These are phyloP conservation scores for Lycophotia porphyrea DNA, from an alignment of 2,888 invertebrate genomes.

Conservation along the genomic window DNA sequence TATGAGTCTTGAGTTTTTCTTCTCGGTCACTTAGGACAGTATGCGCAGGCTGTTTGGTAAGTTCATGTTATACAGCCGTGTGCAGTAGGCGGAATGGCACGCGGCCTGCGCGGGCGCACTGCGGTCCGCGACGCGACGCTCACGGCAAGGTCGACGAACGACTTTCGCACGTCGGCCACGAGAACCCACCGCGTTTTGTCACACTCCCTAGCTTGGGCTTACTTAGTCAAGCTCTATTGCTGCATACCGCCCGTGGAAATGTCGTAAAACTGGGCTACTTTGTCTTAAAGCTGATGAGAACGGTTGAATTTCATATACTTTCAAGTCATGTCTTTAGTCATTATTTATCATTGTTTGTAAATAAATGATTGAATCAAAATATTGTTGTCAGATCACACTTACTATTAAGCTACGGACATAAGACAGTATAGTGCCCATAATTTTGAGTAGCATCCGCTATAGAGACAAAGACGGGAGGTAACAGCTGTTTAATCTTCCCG, in stretches of 20 bases:
- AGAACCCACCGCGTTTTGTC: slow-evolving; percentile 75
- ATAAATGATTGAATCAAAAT: slow-evolving; percentile 27
- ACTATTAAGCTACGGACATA: not conserved
- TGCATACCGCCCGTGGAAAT: slow-evolving; percentile 49
- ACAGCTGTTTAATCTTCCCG: slow-evolving; percentile 42
- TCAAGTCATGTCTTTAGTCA: not conserved
- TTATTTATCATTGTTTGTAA: slow-evolving; percentile 38
- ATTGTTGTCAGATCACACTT: not conserved
- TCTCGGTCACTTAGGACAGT: slow-evolving; percentile 24
- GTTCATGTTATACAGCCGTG: slow-evolving; percentile 73
- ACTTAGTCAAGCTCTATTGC: slow-evolving; percentile 62
- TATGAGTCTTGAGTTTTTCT: slow-evolving; percentile 28
- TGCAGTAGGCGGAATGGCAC: slow-evolving; percentile 87
- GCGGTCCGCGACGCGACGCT: slow-evolving; percentile 73
- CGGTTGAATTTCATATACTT: not conserved
- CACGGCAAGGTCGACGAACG: slow-evolving; percentile 89
- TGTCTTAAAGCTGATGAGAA: slow-evolving; percentile 5
- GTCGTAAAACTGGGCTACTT: slow-evolving; percentile 33
- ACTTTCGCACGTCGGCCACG: slow-evolving; percentile 86
- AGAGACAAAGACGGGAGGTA: slow-evolving; percentile 31
- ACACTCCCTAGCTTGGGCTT: slow-evolving; percentile 69
- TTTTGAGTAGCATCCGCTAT: slow-evolving; percentile 10
- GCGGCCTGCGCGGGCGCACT: slow-evolving; percentile 77
- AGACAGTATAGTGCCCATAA: not conserved
- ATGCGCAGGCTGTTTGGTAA: slow-evolving; percentile 47